These are phyloP conservation scores for Drosophila tropicalis DNA, from an alignment of 1,140 invertebrate species.

Conservation along the genomic window DNA sequence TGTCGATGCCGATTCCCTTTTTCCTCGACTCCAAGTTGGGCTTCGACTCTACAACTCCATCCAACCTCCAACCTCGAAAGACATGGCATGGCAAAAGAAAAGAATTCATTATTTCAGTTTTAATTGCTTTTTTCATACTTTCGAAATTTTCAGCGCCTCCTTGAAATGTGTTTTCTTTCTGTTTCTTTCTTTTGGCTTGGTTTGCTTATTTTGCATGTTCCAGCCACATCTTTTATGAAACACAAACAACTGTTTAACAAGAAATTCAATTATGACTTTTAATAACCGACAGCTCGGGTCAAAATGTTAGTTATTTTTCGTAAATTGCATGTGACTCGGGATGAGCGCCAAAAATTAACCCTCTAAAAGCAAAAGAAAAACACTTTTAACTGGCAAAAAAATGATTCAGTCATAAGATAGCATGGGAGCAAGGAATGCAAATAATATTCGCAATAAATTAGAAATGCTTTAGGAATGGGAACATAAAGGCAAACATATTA, in stretches of 20 bases:
- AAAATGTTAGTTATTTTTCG: slow-evolving; percentile 50
- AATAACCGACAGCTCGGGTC: slow-evolving; percentile 69
- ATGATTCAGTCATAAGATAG: not conserved
- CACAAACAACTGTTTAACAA: slow-evolving; percentile 74
- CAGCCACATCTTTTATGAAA: slow-evolving; percentile 70
- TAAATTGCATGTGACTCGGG: slow-evolving; percentile 50
- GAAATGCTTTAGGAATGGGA: not conserved
- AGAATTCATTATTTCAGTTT: slow-evolving; percentile 82
- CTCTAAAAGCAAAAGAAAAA: slow-evolving; percentile 10
- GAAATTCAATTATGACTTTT: slow-evolving; percentile 82
- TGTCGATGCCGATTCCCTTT: slow-evolving; percentile 27
- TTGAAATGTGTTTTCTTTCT: not conserved
- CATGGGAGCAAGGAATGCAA: slow-evolving; percentile 4
- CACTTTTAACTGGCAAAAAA: not conserved
- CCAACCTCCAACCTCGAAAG: slow-evolving; percentile 29
- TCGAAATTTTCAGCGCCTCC: slow-evolving; percentile 67
- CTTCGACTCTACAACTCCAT: slow-evolving; percentile 27
- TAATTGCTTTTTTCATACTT: slow-evolving; percentile 83
- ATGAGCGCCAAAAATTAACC: slow-evolving; percentile 13
- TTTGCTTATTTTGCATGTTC: slow-evolving; percentile 67
- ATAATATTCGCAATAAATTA: slow-evolving; percentile 1
- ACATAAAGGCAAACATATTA: not conserved
- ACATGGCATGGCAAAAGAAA: slow-evolving; percentile 63
- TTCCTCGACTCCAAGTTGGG: slow-evolving; percentile 21
- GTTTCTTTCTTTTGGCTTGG: not conserved